Percentiles rank a stretch among this genome's conserved stretches.
Conservation (phyloP, 2,113 vertebrate species). For the Spea multiplicata region DNA sequence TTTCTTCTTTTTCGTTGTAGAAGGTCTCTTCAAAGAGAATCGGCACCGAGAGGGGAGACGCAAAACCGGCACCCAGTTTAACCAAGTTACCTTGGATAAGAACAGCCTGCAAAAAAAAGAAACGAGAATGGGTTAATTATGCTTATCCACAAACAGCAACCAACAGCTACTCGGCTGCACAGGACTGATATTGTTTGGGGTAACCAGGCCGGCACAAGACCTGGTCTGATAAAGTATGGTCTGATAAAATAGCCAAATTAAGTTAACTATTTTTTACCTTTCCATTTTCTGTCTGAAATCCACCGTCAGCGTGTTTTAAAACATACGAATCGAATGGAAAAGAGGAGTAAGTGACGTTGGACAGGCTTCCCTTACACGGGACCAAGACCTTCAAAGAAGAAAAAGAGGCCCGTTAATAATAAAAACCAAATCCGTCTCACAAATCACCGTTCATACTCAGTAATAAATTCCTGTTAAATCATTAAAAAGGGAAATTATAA, state of each 20-base stretch:
- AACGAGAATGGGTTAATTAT: not conserved
- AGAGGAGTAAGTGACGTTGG: constrained; percentile 60
- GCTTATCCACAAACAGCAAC: not conserved
- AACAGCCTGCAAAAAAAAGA: constrained; percentile 73
- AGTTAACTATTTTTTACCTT: constrained; percentile 67
- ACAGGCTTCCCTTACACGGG: constrained; percentile 85
- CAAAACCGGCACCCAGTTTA: constrained; percentile 76
- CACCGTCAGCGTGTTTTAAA: constrained; percentile 73
- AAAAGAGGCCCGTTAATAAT: not conserved
- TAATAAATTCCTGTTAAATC: too few relatives aligned
- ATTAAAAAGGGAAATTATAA: not conserved
- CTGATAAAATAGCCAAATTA: not conserved
- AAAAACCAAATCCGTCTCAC: too few relatives aligned
- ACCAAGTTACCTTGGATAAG: constrained; percentile 83
- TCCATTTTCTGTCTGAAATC: constrained; percentile 82
- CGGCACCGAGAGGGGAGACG: constrained; percentile 67
- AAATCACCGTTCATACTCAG: too few relatives aligned
- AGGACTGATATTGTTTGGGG: too few relatives aligned
- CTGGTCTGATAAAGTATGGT: too few relatives aligned
- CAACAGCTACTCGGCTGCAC: not conserved
- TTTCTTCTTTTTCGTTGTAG: constrained; percentile 95
- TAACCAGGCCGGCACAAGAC: too few relatives aligned
- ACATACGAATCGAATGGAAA: constrained; percentile 88
- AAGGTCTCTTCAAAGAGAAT: constrained; percentile 97
- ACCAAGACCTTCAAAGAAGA: constrained; percentile 75